Base-by-base conservation (phyloP, 1,140 invertebrate genomes). In the Harpegnathos saltator region DNA sequence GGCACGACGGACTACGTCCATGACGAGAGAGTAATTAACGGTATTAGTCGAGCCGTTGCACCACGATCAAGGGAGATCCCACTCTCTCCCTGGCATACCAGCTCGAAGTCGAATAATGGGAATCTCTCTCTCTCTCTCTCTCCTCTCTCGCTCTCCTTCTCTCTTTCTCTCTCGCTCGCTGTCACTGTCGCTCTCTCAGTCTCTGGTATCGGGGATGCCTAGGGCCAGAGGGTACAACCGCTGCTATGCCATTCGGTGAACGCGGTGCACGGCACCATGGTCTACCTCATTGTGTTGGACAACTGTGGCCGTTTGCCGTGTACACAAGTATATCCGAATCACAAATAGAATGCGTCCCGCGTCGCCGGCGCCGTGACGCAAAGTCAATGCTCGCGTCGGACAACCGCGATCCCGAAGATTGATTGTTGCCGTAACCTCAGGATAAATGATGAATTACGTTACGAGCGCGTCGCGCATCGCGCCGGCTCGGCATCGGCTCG, bases 11-110 rank as follows among this genome's bases (percentile, higher is more conserved):
- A 58, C 61, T 80, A 74, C 84, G 68, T 80, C 63, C 81, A 84
- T 81, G 63, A 72, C 82, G 85, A 84, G 81, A 87, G 86, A 87
- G 82, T 88, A 87, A 88, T 88, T 88, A 88, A 84, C 85, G 86
- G 85, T 87, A 88, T 88, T 87, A 88, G 86, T 52, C 54, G 75
- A 80, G 66, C 61, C 66, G 63, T 74, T 84, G 82, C 52, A 65
- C 69, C 69, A 14, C 83, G 72, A 85, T 85, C 83, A 73, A 83
- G 85, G 33, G 74, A 71, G 72, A 75, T 73, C 74, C 24, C 17
- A n/a, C 56, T 24, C 56, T 38, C 73, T 26, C n/a, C n/a, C 17
- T 1, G 29, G 5, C 33, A 14, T 54, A 38, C 38, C 22, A n/a
- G 58, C 26, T 80, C 66, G 61, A 87, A 87, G 85, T 88, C 86